These are phyloP conservation scores for Drepana falcataria DNA, from an alignment of 2,888 invertebrate species.

Conservation along the genomic window DNA sequence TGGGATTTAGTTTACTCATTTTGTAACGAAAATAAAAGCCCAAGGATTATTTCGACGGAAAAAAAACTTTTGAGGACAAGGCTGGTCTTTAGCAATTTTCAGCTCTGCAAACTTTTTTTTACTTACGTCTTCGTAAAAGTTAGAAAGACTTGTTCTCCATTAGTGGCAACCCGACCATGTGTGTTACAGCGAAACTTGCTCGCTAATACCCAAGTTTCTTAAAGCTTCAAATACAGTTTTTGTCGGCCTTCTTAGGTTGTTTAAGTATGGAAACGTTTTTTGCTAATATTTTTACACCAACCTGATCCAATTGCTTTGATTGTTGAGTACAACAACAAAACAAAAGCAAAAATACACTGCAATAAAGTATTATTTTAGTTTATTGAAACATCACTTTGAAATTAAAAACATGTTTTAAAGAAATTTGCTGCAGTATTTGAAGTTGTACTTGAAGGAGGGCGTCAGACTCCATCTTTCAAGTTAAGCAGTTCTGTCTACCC, in stretches of 20 bases:
- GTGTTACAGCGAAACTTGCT: slow-evolving; percentile 59
- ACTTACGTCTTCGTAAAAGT: slow-evolving; percentile 36
- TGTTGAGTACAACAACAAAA: too few relatives aligned
- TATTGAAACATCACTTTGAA: too few relatives aligned
- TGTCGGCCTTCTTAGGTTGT: slow-evolving; percentile 22
- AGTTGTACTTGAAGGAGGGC: too few relatives aligned
- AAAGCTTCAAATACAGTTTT: slow-evolving; percentile 63
- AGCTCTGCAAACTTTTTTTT: slow-evolving; percentile 38
- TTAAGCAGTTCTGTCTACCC: too few relatives aligned
- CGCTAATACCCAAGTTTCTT: slow-evolving; percentile 62
- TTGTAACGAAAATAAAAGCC: slow-evolving; percentile 1
- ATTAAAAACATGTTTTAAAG: too few relatives aligned
- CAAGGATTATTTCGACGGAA: slow-evolving; percentile 32
- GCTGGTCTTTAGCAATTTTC: slow-evolving; percentile 48
- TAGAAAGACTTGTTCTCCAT: slow-evolving; percentile 56
- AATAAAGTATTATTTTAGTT: too few relatives aligned
- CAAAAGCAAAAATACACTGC: too few relatives aligned
- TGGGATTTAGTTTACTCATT: not conserved
- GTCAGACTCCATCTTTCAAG: too few relatives aligned
- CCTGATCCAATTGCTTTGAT: too few relatives aligned
- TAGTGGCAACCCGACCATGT: slow-evolving; percentile 64
- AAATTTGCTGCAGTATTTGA: too few relatives aligned
- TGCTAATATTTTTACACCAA: not conserved
- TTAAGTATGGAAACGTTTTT: slow-evolving; percentile 19
- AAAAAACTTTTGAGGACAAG: slow-evolving; percentile 43